A percentile compares a stretch with the other conserved stretches of the same genome.
Evolutionary conservation across 2,888 invertebrate genomes (phyloP).

Genomic region (Eretmocerus hayati): DNA sequence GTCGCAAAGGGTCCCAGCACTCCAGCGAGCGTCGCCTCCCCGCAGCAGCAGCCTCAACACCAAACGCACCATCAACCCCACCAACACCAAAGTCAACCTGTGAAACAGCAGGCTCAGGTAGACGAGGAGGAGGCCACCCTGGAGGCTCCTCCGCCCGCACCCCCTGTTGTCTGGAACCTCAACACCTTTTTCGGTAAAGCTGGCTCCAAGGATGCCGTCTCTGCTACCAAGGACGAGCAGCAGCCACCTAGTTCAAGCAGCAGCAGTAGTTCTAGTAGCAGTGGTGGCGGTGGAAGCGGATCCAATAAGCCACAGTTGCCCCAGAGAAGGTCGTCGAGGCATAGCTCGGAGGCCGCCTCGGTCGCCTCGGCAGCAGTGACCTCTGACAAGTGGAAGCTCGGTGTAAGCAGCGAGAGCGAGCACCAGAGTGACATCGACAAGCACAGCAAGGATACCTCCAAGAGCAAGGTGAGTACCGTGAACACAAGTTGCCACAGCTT

Average conservation of each 20-base stretch:
- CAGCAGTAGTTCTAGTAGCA: slow-evolving; percentile 31
- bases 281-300: slow-evolving; percentile 18
- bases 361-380: no score
- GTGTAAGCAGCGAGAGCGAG: slow-evolving; percentile 42
- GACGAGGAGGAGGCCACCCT: slow-evolving; percentile 23
- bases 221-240: slow-evolving; percentile 20
- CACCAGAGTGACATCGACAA: slow-evolving; percentile 42
- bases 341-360: slow-evolving; percentile 19
- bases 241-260: no score
- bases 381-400: slow-evolving; percentile 38
- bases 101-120: no score
- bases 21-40: slow-evolving; percentile 19
- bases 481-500: not conserved
- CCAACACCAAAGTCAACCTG: no score
- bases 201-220: slow-evolving; percentile 30
- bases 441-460: slow-evolving; percentile 27
- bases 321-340: slow-evolving; percentile 14
- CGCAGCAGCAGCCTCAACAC: no score
- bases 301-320: slow-evolving; percentile 34
- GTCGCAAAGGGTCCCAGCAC: slow-evolving; percentile 26
- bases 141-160: slow-evolving; percentile 43
- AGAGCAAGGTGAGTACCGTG: slow-evolving; percentile 9
- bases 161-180: slow-evolving; percentile 41
- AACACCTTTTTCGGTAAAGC: slow-evolving; percentile 42
- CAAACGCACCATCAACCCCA: no score